Evolutionary conservation across 2,113 vertebrate species (phyloP).

Genomic region (Ifrita kowaldi): DNA sequence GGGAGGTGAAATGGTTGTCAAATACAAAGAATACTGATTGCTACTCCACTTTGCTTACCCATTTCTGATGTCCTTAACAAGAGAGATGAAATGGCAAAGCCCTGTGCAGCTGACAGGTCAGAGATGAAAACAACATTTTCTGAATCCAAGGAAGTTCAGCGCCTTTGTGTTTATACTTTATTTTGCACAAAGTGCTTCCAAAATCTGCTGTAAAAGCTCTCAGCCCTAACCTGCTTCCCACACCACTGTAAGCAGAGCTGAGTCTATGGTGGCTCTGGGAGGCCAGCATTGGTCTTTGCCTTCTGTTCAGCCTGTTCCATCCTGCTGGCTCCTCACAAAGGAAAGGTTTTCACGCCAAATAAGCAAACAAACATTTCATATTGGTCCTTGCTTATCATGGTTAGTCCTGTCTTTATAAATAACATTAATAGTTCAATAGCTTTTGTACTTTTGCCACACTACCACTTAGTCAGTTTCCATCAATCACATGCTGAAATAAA

Average conservation of each 20-base stretch:
- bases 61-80: background rate
- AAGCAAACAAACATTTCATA: conserved; percentile 21
- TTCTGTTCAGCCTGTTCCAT: background rate
- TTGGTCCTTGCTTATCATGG: conserved; percentile 19
- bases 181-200: background rate
- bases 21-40: conserved; percentile 16
- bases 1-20: conserved; percentile 5
- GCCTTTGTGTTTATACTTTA: background rate
- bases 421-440: conserved; percentile 61
- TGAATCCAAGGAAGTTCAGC: background rate
- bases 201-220: background rate
- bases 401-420: conserved; percentile 57
- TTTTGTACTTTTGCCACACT: conserved; percentile 66
- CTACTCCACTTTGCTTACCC: background rate
- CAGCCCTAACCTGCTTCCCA: background rate
- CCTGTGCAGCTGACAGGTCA: background rate
- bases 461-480: conserved; percentile 62
- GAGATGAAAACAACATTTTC: conserved; percentile 14
- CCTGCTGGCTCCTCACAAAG: background rate
- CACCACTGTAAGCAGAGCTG: rapidly evolving
- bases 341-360: background rate
- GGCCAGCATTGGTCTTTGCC: background rate
- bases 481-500: conserved; percentile 59
- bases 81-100: background rate
- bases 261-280: background rate